phyloP scores from a whole-genome alignment of 2,113 vertebrate species.

The Anguilla rostrata region DNA sequence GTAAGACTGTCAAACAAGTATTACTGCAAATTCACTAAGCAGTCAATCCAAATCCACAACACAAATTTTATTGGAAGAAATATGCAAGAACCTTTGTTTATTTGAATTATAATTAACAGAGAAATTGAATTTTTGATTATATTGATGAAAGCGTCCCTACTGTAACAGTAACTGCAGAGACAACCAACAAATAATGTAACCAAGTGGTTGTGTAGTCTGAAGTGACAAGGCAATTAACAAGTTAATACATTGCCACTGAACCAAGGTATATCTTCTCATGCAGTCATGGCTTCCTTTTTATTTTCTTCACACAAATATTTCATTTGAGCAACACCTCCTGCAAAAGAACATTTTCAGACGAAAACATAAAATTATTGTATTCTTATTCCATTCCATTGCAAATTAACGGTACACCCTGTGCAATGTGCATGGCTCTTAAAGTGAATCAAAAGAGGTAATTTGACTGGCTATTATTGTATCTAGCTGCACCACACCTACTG shows the following conservation, averaged over 20 bases:
- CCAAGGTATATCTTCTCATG: background rate
- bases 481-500: too few relatives aligned
- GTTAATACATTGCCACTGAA: background rate
- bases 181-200: background rate
- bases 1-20: background rate
- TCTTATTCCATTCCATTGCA: too few relatives aligned
- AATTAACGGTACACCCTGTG: too few relatives aligned
- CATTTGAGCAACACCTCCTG: too few relatives aligned
- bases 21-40: background rate
- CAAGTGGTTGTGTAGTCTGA: background rate
- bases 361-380: too few relatives aligned
- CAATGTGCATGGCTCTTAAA: too few relatives aligned
- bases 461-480: too few relatives aligned
- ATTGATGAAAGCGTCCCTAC: background rate
- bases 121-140: background rate
- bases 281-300: background rate
- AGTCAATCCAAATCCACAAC: background rate
- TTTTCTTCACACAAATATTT: background rate
- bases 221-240: background rate
- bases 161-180: background rate
- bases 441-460: too few relatives aligned
- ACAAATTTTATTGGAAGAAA: background rate
- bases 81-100: background rate
- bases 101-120: background rate
- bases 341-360: too few relatives aligned